Percentiles rank a stretch among this genome's conserved stretches.
These are phyloP conservation scores for Amblyornis subalaris DNA, from an alignment of 2,113 vertebrate species.

Conservation along the genomic window DNA sequence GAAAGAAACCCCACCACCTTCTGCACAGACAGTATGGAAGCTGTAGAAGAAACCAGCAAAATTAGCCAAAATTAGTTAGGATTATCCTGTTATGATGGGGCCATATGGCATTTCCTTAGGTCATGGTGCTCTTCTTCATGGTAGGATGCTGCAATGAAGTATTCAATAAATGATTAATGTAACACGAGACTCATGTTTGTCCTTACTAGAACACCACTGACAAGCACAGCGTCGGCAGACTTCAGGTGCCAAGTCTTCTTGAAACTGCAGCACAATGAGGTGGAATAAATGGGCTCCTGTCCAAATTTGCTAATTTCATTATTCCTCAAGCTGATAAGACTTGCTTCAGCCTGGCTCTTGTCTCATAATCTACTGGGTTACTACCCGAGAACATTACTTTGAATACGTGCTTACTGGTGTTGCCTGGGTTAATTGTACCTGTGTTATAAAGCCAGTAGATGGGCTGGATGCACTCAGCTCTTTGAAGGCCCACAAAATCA, in stretches of 20 bases:
- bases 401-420: background rate
- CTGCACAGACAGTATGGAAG: background rate
- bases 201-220: background rate
- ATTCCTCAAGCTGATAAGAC: background rate
- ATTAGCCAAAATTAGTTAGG: background rate
- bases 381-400: background rate
- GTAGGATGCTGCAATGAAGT: background rate
- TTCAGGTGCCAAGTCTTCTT: background rate
- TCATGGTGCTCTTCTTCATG: rapidly evolving
- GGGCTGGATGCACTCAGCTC: background rate
- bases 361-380: background rate
- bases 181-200: background rate
- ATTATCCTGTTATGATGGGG: rapidly evolving
- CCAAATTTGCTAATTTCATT: background rate
- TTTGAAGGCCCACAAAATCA: background rate
- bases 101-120: rapidly evolving
- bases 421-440: background rate
- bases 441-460: background rate
- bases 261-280: background rate
- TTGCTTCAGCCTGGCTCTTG: background rate
- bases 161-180: background rate
- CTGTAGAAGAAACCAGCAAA: background rate
- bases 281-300: background rate
- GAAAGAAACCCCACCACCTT: background rate
- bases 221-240: background rate